Evolutionary conservation across 2,113 vertebrate species (phyloP), one percentile per base, ranked within the genome.

Genomic region (Anas platyrhynchos): DNA sequence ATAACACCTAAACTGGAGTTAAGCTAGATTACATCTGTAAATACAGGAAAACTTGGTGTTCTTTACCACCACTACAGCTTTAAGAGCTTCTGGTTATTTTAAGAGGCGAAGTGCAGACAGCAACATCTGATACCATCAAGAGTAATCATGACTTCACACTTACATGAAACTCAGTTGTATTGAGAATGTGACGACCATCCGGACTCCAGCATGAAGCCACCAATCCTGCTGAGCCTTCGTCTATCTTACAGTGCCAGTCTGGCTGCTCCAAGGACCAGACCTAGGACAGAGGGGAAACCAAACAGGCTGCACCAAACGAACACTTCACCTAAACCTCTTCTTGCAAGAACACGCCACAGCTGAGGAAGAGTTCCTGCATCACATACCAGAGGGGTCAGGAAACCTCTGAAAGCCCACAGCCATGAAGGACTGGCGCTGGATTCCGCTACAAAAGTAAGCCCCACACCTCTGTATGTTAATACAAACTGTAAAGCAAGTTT

Each of bases 231-330:
- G 99, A 99, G 23, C 99, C 99, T 97, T 99, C 99, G 16, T 99
- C 99, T 38, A 99, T 99, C 95, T 99, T 99, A 96, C 99, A 99
- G 98, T 99, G 99, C 99, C 99, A 99, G 54, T 98, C 98, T 0
- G 99, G 98, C 98, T 99, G 99, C 93, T 99, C 99, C 17, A 99
- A 93, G 69, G 99, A 99, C 99, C 99, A 99, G 93, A 99, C 99
- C 99, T 99, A 86, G 84, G 88, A 1, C 27, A 48, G 22, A 62
- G 38, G 67, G 48, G 69, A 84, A 68, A 85, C 3, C 76, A 91
- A 32, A 54, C 26, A 66, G 34, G 16, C 14, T 0, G 3, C 32
- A 21, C 26, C 75, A 14, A 5, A 31, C 8, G 0, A 16, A 14
- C 31, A n/a, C 59, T 27, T 61, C 18, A 3, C 1, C 15, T 6